These are phyloP conservation scores for Pseudolycoriella hygida DNA, from an alignment of 2,888 invertebrate species.

Conservation along the genomic window DNA sequence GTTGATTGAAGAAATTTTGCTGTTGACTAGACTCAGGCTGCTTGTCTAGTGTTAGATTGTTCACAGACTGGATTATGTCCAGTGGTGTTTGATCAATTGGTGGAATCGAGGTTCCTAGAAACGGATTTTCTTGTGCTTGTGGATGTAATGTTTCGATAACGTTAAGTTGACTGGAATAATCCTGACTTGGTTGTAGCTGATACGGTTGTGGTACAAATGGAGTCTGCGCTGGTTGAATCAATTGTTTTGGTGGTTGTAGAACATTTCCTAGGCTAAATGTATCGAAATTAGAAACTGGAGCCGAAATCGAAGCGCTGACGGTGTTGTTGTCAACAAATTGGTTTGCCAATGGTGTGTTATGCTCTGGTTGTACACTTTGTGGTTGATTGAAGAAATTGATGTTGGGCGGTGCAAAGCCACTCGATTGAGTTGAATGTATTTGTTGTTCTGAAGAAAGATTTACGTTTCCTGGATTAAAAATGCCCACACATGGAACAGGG, in stretches of 20 bases:
- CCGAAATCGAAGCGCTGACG: background rate
- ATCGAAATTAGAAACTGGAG: background rate
- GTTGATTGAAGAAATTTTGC: background rate
- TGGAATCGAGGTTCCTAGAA: no score
- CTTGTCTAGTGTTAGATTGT: background rate
- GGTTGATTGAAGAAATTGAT: background rate
- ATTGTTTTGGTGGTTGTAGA: background rate
- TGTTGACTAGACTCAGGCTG: background rate
- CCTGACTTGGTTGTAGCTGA: background rate
- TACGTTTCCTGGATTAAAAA: background rate
- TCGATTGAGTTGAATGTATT: background rate
- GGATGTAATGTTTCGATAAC: no score
- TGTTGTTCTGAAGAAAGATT: background rate
- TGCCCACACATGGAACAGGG: background rate
- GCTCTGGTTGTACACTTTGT: no score
- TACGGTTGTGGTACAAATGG: background rate
- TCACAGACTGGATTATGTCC: background rate
- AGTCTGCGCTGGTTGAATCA: background rate
- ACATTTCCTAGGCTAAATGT: background rate
- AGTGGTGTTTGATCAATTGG: background rate
- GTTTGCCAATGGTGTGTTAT: no score
- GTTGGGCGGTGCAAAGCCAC: background rate
- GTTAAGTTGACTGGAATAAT: background rate
- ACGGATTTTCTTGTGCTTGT: background rate
- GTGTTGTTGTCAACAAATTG: background rate